Percentiles rank a stretch among this genome's conserved stretches.
phyloP scores from a whole-genome alignment of 2,888 invertebrate genomes.

The Nowickia ferox region DNA sequence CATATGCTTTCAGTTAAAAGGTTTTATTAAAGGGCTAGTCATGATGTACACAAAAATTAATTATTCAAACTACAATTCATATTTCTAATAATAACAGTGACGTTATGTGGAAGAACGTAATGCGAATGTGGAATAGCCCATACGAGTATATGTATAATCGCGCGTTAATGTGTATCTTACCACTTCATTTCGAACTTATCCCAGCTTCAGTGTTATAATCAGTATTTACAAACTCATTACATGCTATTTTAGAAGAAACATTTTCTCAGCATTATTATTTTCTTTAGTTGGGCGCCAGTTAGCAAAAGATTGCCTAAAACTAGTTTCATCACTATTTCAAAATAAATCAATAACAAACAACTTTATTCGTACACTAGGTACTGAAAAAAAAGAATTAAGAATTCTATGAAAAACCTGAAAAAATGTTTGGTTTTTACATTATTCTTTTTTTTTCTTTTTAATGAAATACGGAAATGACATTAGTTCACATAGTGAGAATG shows the following conservation, averaged over 20 bases:
- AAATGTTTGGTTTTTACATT: constrained; percentile 28
- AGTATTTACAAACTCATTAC: background rate
- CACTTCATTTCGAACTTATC: background rate
- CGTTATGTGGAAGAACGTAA: no score
- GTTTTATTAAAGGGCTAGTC: no score
- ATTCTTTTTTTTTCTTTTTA: constrained; percentile 38
- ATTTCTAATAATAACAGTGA: no score
- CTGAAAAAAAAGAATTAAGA: constrained; percentile 11
- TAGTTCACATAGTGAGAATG: constrained; percentile 62
- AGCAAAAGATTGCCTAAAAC: constrained; percentile 9
- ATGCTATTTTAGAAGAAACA: background rate
- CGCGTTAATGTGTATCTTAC: background rate
- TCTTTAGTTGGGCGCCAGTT: constrained; percentile 22
- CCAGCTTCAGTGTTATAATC: background rate
- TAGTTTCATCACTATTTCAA: constrained; percentile 21
- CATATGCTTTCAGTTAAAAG: no score
- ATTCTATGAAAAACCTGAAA: constrained; percentile 44
- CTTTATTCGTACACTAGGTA: constrained; percentile 6
- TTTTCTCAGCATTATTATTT: constrained; percentile 22
- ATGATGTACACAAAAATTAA: no score
- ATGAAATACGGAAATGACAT: constrained; percentile 68
- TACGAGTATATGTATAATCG: no score
- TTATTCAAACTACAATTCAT: no score
- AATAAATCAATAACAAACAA: constrained; percentile 45
- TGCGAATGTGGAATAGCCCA: no score